A percentile compares a stretch with the other conserved stretches of the same genome.
phyloP scores from a whole-genome alignment of 1,140 invertebrate genomes.

The Cyphomyrmex costatus region DNA sequence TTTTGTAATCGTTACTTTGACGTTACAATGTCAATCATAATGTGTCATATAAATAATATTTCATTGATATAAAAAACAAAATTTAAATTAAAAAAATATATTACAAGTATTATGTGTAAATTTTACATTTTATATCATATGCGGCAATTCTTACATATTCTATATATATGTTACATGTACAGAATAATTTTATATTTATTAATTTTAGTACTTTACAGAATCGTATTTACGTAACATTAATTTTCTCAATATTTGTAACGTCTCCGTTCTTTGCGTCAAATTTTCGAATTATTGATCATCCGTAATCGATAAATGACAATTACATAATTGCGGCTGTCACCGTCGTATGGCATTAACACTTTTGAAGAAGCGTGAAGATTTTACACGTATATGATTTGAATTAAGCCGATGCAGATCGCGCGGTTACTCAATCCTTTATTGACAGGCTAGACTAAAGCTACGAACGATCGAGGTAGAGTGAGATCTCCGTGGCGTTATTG shows the following conservation, averaged over 20 bases:
- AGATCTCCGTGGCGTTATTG: conserved; percentile 53
- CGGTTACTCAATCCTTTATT: conserved; percentile 42
- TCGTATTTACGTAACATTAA: background rate
- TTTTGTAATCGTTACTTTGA: too few species aligned
- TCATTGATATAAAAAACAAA: background rate
- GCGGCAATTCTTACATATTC: background rate
- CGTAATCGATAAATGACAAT: conserved; percentile 36
- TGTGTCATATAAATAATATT: background rate
- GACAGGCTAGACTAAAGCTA: conserved; percentile 24
- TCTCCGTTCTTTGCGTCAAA: background rate
- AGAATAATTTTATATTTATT: background rate
- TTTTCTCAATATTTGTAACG: background rate
- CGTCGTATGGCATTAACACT: background rate
- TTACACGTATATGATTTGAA: conserved; percentile 30
- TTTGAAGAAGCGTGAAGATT: conserved; percentile 9
- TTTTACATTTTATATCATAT: background rate
- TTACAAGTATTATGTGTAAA: background rate
- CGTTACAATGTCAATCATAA: too few species aligned
- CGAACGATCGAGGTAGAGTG: conserved; percentile 23
- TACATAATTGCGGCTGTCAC: background rate
- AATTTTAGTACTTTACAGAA: background rate
- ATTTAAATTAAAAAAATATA: background rate
- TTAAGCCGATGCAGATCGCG: conserved; percentile 41
- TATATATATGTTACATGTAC: background rate
- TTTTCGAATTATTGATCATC: conserved; percentile 11